Evolutionary conservation across 1,140 invertebrate species (phyloP).

Genomic region (Thalassaphorura encarpata): DNA sequence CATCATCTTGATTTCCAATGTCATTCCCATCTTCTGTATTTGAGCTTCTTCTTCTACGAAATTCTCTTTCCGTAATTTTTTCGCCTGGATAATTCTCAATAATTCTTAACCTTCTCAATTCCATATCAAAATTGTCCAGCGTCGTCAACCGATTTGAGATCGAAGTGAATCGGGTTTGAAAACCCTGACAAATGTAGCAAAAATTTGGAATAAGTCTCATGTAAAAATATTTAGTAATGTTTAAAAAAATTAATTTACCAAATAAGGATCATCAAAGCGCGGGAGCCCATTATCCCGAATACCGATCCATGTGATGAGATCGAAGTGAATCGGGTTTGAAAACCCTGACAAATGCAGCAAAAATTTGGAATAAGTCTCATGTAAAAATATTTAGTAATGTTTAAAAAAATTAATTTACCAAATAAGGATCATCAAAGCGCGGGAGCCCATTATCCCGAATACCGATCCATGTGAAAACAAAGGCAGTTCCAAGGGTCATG

Average conservation of each 20-base stretch:
- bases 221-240: not conserved
- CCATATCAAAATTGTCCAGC: slow-evolving; percentile 19
- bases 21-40: not conserved
- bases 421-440: slow-evolving; percentile 28
- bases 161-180: slow-evolving; percentile 27
- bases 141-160: slow-evolving; percentile 23
- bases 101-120: slow-evolving; percentile 13
- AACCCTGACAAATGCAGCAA: slow-evolving; percentile 20
- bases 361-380: not conserved
- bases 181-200: slow-evolving; percentile 20
- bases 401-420: slow-evolving; percentile 11
- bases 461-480: slow-evolving; percentile 13
- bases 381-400: not conserved
- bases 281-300: slow-evolving; percentile 19
- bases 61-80: slow-evolving; percentile 25
- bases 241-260: slow-evolving; percentile 14
- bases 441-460: slow-evolving; percentile 19
- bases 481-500: slow-evolving; percentile 5
- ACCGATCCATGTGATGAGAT: slow-evolving; percentile 17
- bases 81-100: slow-evolving; percentile 32
- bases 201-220: not conserved
- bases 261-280: slow-evolving; percentile 28
- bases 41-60: slow-evolving; percentile 5
- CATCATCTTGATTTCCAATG: too few species aligned
- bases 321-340: slow-evolving; percentile 27